Evolutionary conservation across 1,140 invertebrate genomes (phyloP), one percentile per base, ranked within the genome.

Genomic region (Zaprionus gabonicus): DNA sequence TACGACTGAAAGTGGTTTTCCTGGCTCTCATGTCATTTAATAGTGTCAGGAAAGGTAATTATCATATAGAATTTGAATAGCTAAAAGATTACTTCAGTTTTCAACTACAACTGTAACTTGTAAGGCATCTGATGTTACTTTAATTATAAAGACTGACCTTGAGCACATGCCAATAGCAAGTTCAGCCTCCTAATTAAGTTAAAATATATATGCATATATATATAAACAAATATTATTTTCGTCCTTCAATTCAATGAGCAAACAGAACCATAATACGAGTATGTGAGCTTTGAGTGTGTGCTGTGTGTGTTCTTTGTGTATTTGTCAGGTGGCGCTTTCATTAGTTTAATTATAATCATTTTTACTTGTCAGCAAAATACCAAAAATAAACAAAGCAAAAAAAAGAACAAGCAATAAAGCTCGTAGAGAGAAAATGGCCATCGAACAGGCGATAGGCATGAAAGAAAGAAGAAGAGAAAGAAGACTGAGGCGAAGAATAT

Each of bases 301-400:
- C 41, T 66, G 34, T 46, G 25, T 38, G 46, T 60, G 34, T 41
- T 28, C 46, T 56, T 36, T 34, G 31, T 38, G 46, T 60, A 27
- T 41, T 49, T 57, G 27, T 38, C 49, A 49, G 53, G 34, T 55
- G 60, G 56, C 68, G 69, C 73, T 62, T 71, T 71, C 58, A 68
- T 83, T 83, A 81, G 79, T 84, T 83, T 83, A 76, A 84, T 83
- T 83, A 84, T 78, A 80, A 83, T 81, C 77, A 83, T 84, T 83
- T 77, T 81, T 84, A 69, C 53, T 59, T 83, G 81, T 83, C 81
- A 73, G 58, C 44, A 67, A 41, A 76, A 70, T 66, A 56, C 36
- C 69, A 76, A 76, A 80, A 83, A 55, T 66, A 76, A 76, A 83
- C 68, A 80, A 69, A 46, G 41, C 59, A 68, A 62, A 68, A 55